Conservation (phyloP, 2,797 vertebrate species). For the Pangasius larnaudii region DNA sequence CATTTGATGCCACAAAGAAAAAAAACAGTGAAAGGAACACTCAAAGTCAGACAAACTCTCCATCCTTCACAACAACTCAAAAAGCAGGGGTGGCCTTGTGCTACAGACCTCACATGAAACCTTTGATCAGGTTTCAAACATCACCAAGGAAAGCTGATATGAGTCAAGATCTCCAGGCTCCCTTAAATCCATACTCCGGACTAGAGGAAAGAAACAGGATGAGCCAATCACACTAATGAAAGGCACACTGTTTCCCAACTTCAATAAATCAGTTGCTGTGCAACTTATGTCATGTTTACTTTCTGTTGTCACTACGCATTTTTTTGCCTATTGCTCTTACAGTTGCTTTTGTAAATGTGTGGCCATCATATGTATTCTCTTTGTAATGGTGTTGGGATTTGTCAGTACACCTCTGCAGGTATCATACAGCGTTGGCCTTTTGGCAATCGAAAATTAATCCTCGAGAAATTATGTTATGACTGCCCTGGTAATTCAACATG, state of each 20-base stretch:
- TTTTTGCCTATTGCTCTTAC: constrained; percentile 31
- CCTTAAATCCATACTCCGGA: constrained; percentile 46
- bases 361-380: not conserved
- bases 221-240: constrained; percentile 65
- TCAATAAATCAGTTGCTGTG: constrained; percentile 62
- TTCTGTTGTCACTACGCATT: constrained; percentile 61
- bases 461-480: constrained; percentile 9
- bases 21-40: constrained; percentile 16
- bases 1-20: not conserved
- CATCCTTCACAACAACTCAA: constrained; percentile 12
- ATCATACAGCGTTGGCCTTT: not conserved
- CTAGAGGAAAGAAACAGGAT: constrained; percentile 59
- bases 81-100: constrained; percentile 24
- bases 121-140: constrained; percentile 23
- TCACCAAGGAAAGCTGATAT: constrained; percentile 42
- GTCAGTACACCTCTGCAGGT: not conserved
- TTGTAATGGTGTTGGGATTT: not conserved
- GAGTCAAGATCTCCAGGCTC: constrained; percentile 55
- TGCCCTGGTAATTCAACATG: constrained; percentile 58
- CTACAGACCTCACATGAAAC: constrained; percentile 28
- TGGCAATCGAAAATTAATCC: not conserved
- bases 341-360: constrained; percentile 11
- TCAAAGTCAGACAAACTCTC: not conserved
- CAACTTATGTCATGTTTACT: constrained; percentile 64
- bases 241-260: constrained; percentile 64